These are phyloP conservation scores for Drosophila ambigua DNA, from an alignment of 1,140 invertebrate species.

Conservation along the genomic window DNA sequence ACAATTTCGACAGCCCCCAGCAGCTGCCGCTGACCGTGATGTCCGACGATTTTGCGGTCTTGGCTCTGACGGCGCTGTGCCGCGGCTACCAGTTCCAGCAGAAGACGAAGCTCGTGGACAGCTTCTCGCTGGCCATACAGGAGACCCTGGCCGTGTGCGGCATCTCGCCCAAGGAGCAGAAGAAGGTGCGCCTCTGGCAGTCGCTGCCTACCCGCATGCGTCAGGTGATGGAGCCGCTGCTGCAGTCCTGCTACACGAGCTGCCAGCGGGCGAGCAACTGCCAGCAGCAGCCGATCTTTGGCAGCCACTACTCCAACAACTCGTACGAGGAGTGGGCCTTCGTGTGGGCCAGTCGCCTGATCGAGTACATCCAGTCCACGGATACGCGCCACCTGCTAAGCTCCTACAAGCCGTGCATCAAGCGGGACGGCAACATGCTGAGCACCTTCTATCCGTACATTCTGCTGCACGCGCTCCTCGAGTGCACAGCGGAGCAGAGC, in stretches of 20 bases:
- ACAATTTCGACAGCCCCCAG: constrained; percentile 83
- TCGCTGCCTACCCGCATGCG: constrained; percentile 87
- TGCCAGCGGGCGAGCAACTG: constrained; percentile 54
- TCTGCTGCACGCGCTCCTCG: constrained; percentile 86
- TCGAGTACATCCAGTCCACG: constrained; percentile 85
- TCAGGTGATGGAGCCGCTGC: constrained; percentile 89
- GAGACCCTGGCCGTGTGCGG: constrained; percentile 89
- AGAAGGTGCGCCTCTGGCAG: constrained; percentile 87
- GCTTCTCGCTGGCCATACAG: constrained; percentile 87
- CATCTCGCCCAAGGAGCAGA: constrained; percentile 87
- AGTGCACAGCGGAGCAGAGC: constrained; percentile 71
- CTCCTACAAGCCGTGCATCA: constrained; percentile 89
- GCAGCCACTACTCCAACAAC: constrained; percentile 85
- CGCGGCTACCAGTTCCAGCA: constrained; percentile 90
- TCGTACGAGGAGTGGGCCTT: constrained; percentile 90
- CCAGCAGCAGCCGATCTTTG: constrained; percentile 86
- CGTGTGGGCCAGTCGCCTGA: constrained; percentile 87
- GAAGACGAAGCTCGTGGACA: constrained; percentile 85
- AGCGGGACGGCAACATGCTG: constrained; percentile 87
- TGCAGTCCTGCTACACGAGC: constrained; percentile 87
- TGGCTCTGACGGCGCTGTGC: constrained; percentile 87
- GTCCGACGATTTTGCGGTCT: constrained; percentile 88
- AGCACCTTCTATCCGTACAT: constrained; percentile 90
- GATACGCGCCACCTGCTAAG: constrained; percentile 86
- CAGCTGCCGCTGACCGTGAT: constrained; percentile 86